These are phyloP conservation scores for Drosophila nigricruria DNA, from an alignment of 2,888 invertebrate genomes.

Conservation along the genomic window DNA sequence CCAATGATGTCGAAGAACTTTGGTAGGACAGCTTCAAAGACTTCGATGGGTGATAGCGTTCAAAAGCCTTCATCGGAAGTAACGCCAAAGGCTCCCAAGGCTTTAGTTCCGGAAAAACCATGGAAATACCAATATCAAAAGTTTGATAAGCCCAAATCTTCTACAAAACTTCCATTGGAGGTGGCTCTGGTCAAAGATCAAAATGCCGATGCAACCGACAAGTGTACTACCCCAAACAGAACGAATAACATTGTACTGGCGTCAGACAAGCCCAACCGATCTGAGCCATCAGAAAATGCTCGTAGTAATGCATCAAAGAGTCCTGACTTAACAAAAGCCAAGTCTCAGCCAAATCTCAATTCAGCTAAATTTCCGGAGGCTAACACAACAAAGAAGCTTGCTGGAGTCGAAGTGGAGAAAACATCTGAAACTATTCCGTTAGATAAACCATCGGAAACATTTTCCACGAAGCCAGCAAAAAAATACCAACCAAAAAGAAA, in stretches of 20 bases:
- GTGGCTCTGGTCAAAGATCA: not conserved
- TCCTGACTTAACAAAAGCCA: too few relatives aligned
- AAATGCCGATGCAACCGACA: not conserved
- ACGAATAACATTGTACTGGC: not conserved
- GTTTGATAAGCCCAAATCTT: not conserved
- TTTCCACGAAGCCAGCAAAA: not conserved
- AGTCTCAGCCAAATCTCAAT: too few relatives aligned
- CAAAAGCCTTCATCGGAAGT: not conserved
- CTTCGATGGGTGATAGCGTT: not conserved
- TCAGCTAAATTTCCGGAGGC: not conserved
- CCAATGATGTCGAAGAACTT: not conserved
- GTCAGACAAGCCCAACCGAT: not conserved
- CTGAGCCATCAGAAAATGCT: not conserved
- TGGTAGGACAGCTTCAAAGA: accelerated
- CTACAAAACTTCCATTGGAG: not conserved
- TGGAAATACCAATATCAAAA: accelerated
- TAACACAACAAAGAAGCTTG: not conserved
- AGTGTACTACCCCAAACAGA: not conserved
- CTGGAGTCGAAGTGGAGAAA: not conserved
- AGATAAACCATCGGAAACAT: not conserved
- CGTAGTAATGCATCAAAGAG: too few relatives aligned
- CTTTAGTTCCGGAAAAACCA: too few relatives aligned
- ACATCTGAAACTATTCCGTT: not conserved
- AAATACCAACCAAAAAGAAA: not conserved
- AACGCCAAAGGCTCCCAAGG: not conserved